These are phyloP conservation scores for Tetraneura akinire DNA, from an alignment of 1,140 invertebrate genomes.

Conservation along the genomic window DNA sequence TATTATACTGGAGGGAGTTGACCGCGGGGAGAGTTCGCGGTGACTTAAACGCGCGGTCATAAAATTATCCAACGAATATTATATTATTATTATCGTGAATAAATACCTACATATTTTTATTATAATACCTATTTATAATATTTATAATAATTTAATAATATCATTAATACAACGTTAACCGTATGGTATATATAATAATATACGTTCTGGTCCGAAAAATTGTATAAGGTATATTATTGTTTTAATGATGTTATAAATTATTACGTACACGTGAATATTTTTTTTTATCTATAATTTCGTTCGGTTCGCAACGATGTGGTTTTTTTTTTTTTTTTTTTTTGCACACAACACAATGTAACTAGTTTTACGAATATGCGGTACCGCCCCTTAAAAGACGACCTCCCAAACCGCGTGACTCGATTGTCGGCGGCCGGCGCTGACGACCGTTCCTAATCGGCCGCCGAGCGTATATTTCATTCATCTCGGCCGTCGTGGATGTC, in stretches of 20 bases:
- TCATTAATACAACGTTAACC: no score
- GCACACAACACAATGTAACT: slow-evolving; percentile 5
- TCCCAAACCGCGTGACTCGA: slow-evolving; percentile 14
- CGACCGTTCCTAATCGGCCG: slow-evolving; percentile 38
- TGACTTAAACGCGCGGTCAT: slow-evolving; percentile 18
- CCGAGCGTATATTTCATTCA: slow-evolving; percentile 32
- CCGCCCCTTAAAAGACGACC: slow-evolving; percentile 28
- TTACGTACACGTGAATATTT: background rate
- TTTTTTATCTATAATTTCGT: slow-evolving; percentile 8
- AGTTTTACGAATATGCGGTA: background rate
- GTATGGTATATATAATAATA: no score
- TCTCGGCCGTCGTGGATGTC: background rate
- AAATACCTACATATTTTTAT: no score
- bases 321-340: no score
- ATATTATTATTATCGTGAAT: no score
- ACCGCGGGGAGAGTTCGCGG: background rate
- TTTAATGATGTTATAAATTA: no score
- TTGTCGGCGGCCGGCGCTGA: background rate
- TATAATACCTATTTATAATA: no score
- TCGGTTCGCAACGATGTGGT: slow-evolving; percentile 10
- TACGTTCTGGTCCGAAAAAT: no score
- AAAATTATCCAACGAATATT: no score
- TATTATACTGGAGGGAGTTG: background rate
- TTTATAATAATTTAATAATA: no score
- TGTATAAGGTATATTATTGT: no score